Conservation (phyloP, 1,140 invertebrate species). For the Papilio polytes region DNA sequence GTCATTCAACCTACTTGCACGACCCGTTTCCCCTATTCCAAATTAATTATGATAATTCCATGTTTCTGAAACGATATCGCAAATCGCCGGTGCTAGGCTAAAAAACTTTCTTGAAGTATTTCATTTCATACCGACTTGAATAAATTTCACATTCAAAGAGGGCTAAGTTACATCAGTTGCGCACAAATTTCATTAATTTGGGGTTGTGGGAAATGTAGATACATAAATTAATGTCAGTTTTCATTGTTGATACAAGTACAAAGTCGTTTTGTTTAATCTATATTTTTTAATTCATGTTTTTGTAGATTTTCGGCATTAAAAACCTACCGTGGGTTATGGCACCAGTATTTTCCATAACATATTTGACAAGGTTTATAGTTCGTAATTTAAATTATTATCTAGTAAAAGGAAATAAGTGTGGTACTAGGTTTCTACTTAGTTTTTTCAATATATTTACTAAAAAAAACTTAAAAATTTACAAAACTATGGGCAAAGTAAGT, state of each 20-base stretch:
- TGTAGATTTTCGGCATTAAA: too few species aligned
- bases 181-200: conserved; percentile 10
- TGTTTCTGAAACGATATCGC: conserved; percentile 8
- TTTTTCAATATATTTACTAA: too few species aligned
- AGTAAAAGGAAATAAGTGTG: too few species aligned
- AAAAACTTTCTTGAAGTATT: conserved; percentile 17
- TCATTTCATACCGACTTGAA: conserved; percentile 7
- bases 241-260: neutral
- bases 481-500: too few species aligned
- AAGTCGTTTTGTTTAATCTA: neutral
- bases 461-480: too few species aligned
- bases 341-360: too few species aligned
- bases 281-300: neutral
- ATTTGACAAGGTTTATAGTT: too few species aligned
- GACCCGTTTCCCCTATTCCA: conserved; percentile 12
- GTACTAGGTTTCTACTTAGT: too few species aligned
- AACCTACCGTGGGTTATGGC: too few species aligned
- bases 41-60: conserved; percentile 25
- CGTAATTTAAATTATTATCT: neutral
- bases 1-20: neutral
- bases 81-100: neutral
- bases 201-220: neutral
- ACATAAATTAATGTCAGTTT: neutral
- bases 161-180: conserved; percentile 1
- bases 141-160: conserved; percentile 13